Evolutionary conservation across 2,113 vertebrate species (phyloP), one percentile per base, ranked within the genome.

Genomic region (Lophotis ruficrista): DNA sequence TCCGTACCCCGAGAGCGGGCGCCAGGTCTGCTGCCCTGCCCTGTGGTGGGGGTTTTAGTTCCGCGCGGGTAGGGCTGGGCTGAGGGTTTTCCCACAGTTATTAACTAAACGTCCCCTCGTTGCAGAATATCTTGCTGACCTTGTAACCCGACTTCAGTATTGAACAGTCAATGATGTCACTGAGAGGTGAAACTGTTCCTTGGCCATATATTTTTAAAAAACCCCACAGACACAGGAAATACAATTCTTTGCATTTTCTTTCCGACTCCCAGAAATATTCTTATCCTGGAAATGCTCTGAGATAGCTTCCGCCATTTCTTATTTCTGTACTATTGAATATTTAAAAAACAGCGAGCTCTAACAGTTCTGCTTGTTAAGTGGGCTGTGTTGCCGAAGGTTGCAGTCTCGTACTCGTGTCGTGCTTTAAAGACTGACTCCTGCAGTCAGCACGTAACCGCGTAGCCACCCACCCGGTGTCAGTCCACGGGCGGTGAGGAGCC

Each of bases 1-100:
- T 27, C 30, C 1, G 0, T 24, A 3, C 35, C 35, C n/a, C 2
- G 0, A 10, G 9, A 50, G 64, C 3, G 0, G 20, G 22, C 0
- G 3, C 28, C 9, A 1, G 19, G 2, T 11, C 79, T 9, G 43
- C 71, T 16, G 9, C 23, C 5, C 71, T 16, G 9, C 23, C 5
- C 25, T 5, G 3, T 3, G 45, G 7, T 9, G 20, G 43, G 50
- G 27, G 6, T 22, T 58, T 53, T 15, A 17, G 19, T 47, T 50
- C 24, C 64, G 15, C 23, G 0, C 0, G 5, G 21, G 22, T 4
- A 8, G 33, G 64, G 37, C 19, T 38, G 9, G 0, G 0, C 9
- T 6, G 12, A 31, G 51, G 58, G 47, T 1, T 54, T 77, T 82
- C 43, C 19, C 14, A 1, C 27, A 56, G 27, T 22, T 68, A 10